Conservation (phyloP, 37 sponge, comb jelly and placozoan genomes). For the Chondrosia reniformis region DNA sequence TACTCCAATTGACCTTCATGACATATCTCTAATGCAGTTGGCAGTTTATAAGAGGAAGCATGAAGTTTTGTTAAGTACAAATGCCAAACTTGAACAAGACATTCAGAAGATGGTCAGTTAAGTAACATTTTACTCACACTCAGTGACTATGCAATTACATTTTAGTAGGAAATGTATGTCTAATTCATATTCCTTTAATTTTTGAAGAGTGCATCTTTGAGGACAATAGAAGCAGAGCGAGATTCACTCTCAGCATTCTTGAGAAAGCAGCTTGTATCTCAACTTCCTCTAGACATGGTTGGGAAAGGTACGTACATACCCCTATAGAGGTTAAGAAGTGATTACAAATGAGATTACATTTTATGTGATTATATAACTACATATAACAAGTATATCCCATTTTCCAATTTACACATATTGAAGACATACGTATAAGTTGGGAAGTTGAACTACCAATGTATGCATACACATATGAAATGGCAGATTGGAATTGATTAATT, state of each 20-base stretch:
- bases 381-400: no score
- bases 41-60: conserved; percentile 3
- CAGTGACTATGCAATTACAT: no score
- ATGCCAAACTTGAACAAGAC: neutral
- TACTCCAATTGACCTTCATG: no score
- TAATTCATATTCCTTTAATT: neutral
- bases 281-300: neutral
- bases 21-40: no score
- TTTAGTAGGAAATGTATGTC: neutral
- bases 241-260: neutral
- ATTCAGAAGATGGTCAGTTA: neutral
- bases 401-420: no score
- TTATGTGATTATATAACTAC: no score
- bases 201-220: neutral
- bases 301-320: neutral
- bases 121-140: neutral
- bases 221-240: neutral
- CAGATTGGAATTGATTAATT: no score
- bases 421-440: no score
- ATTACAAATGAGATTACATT: no score
- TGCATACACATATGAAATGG: no score
- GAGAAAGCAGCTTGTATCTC: neutral
- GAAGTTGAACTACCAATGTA: no score
- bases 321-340: no score
- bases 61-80: neutral